phyloP scores from a whole-genome alignment of 2,888 invertebrate genomes.

The Bellardia bayeri region DNA sequence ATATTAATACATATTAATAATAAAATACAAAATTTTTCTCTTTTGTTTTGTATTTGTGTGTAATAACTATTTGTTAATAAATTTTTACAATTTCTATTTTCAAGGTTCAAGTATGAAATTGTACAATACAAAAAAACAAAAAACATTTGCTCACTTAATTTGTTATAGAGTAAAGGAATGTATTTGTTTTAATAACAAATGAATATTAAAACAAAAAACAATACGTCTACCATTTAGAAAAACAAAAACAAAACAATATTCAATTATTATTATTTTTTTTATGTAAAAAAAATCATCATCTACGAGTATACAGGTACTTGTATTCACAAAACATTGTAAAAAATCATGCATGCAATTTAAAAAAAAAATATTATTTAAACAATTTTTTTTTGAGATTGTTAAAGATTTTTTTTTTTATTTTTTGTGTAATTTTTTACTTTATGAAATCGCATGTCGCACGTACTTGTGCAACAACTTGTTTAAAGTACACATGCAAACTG shows the following conservation, averaged over 20 bases:
- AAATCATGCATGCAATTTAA: conserved; percentile 58
- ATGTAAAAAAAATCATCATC: conserved; percentile 24
- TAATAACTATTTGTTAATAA: conserved; percentile 40
- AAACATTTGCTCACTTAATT: conserved; percentile 68
- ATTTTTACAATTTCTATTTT: conserved; percentile 40
- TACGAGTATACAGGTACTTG: conserved; percentile 7
- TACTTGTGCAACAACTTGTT: conserved; percentile 71
- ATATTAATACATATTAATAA: neutral
- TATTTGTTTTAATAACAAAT: conserved; percentile 66
- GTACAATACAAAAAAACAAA: conserved; percentile 16
- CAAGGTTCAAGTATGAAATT: conserved; percentile 40
- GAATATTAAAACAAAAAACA: conserved; percentile 24
- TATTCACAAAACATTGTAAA: conserved; percentile 12
- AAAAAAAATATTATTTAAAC: conserved; percentile 36
- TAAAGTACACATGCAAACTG: conserved; percentile 50
- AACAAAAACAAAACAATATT: conserved; percentile 44
- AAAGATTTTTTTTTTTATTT: conserved; percentile 31
- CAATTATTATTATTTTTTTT: conserved; percentile 49
- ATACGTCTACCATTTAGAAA: conserved; percentile 6
- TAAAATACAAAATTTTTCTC: neutral
- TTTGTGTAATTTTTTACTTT: conserved; percentile 37
- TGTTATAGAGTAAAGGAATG: conserved; percentile 26
- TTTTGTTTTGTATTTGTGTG: neutral
- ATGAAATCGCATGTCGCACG: conserved; percentile 72
- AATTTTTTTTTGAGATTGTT: conserved; percentile 28